phyloP scores from a whole-genome alignment of 2,888 invertebrate species.

The Pyrgus malvae region DNA sequence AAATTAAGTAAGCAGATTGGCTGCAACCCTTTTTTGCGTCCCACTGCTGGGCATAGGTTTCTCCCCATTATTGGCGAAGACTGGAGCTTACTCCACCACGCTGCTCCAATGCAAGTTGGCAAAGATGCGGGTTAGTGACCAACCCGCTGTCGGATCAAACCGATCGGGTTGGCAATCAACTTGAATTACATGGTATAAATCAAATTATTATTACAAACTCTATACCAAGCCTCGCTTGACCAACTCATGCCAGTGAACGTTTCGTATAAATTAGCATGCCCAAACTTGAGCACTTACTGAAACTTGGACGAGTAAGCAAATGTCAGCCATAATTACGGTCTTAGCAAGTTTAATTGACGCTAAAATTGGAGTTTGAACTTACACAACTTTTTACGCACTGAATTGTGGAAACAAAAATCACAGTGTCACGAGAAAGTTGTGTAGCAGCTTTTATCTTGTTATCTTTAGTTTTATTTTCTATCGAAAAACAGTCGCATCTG shows the following conservation, averaged over 20 bases:
- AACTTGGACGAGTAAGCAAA: conserved; percentile 23
- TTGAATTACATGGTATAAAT: neutral
- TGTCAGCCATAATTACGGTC: conserved; percentile 26
- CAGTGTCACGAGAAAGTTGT: too few species aligned
- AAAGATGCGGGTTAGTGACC: too few species aligned
- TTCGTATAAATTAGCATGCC: conserved; percentile 11
- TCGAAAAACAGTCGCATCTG: too few species aligned
- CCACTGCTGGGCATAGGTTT: too few species aligned
- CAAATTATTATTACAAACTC: neutral
- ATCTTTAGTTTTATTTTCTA: too few species aligned
- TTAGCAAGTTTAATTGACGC: conserved; percentile 24
- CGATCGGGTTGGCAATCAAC: too few species aligned
- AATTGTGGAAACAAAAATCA: neutral
- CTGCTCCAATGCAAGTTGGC: too few species aligned
- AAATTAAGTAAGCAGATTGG: neutral
- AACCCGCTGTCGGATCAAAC: too few species aligned
- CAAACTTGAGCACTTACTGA: conserved; percentile 21
- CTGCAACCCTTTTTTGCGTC: too few species aligned
- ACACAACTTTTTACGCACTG: conserved; percentile 7
- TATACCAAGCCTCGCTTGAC: neutral
- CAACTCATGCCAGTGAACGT: neutral
- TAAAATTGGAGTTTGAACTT: conserved; percentile 26
- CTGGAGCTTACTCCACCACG: too few species aligned
- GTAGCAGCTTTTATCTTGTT: too few species aligned
- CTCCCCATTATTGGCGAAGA: too few species aligned